Base-by-base conservation (phyloP, 2,797 vertebrate species). In the Pseudochromis fuscus region DNA sequence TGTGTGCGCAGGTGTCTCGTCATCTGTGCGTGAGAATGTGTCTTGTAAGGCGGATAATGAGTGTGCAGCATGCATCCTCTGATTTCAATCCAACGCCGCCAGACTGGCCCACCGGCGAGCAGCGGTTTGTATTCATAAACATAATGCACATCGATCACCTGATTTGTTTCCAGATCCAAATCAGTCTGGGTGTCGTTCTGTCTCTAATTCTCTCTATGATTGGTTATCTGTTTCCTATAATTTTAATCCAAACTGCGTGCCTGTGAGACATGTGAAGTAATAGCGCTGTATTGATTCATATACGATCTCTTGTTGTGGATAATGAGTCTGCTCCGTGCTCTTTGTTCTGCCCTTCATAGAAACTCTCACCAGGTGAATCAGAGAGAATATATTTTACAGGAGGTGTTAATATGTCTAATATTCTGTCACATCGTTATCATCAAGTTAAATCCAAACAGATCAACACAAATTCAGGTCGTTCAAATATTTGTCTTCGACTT, bases 171-270 rank as follows among this genome's bases (percentile, higher is more conserved):
- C 66, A 15, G 44, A 65, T 56, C 33, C 82, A 67, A 79, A 87
- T 82, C 79, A 82, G 69, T 64, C 59, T 19, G 67, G 70, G 61
- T 57, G 84, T 74, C 73, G 68, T 67, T 10, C 76, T 57, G 72
- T 80, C 72, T 82, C 71, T 74, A 83, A 86, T 76, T 81, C 35
- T 23, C 53, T 69, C 73, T 66, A 44, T 72, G 86, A 92, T 88
- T 88, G 76, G 74, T 74, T 89, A 88, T 91, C 84, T 75, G 80
- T 87, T 91, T 89, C 80, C 90, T 67, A 79, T 90, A 40, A 81
- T 84, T 82, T 42, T 72, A 74, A 83, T 82, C 76, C 75, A 55
- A 42, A 56, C 58, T 60, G 6, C 49, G 57, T 82, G 81, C 62
- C 68, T 57, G n/a, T 37, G 62, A 76, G 49, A 82, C 28, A 42